phyloP scores from a whole-genome alignment of 2,113 vertebrate species.

The Thunnus maccoyii region DNA sequence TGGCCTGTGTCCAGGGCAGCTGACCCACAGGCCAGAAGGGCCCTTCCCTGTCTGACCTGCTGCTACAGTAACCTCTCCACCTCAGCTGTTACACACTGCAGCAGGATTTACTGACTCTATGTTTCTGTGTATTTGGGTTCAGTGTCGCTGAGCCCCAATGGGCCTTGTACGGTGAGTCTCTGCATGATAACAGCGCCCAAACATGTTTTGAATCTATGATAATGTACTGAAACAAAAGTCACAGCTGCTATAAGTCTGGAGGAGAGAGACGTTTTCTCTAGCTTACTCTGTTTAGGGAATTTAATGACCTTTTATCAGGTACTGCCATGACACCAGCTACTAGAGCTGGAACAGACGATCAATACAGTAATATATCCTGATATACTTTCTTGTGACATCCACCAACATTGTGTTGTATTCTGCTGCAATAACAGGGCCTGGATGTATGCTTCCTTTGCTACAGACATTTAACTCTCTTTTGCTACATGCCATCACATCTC shows the following conservation, averaged over 20 bases:
- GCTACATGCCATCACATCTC: too few species aligned
- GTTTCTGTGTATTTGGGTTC: not conserved
- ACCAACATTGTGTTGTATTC: too few species aligned
- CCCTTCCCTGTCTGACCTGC: constrained; percentile 70
- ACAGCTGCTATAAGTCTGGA: not conserved
- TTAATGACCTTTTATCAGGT: not conserved
- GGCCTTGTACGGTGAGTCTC: not conserved
- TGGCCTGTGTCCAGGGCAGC: constrained; percentile 65
- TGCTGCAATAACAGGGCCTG: too few species aligned
- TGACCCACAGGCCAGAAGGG: constrained; percentile 68
- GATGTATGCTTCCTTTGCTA: too few species aligned
- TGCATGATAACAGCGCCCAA: not conserved
- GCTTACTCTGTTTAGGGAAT: not conserved
- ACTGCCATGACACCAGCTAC: not conserved
- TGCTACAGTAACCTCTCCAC: constrained; percentile 60
- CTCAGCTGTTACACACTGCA: constrained; percentile 68
- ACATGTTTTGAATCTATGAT: not conserved
- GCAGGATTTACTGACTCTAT: not conserved
- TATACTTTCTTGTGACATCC: not conserved
- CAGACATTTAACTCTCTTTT: too few species aligned
- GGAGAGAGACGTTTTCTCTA: not conserved
- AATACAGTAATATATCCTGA: constrained; percentile 17
- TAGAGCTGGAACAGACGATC: not conserved
- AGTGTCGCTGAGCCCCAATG: not conserved
- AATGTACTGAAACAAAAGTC: too few species aligned